Base-by-base conservation (phyloP, 2,888 invertebrate genomes). In the Entomobrya proxima region DNA sequence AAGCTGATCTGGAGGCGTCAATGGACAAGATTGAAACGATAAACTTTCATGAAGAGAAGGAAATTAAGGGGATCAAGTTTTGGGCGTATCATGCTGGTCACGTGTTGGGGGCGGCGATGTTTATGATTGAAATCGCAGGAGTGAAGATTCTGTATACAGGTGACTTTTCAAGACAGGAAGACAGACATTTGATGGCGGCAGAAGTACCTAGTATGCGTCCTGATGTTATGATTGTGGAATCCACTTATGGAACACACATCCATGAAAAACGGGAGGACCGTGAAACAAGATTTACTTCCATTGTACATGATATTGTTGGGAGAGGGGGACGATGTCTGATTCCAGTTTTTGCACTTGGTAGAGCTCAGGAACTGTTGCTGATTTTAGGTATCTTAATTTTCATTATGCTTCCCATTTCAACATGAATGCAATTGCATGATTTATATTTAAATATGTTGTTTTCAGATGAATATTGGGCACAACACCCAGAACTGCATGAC, bases 71-170 rank as follows among this genome's bases (percentile, higher is more conserved):
- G 0, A 95, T 99, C 0, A 95, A 97, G 91, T 99, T 99, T 93
- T 99, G 99, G 97, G 98, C 98, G 0, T 99, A 99, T 92, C 98
- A 98, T 92, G 99, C 99, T 0, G 99, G 99, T 0, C 99, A 99
- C 92, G 99, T 99, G 2, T 93, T 99, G 0, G 99, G 99, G 0
- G 99, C 99, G 0, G 99, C 99, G 79, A 99, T 99, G 99, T 99
- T 99, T 92, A 98, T 99, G 98, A 97, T 99, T 85, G 99, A 99
- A 93, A 99, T 99, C 74, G 99, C 99, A 37, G 99, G 99, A 15
- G 98, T 99, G 1, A 98, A 97, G 93, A 94, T 98, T 87, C 92
- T 99, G 15, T 99, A 99, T 91, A 99, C 99, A 0, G 99, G 99
- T 0, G 99, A 99, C 91, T 99, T 99, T 92, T 99, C 99, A 1